Evolutionary conservation across 2,888 invertebrate genomes (phyloP).

Genomic region (Catocala sponsa): DNA sequence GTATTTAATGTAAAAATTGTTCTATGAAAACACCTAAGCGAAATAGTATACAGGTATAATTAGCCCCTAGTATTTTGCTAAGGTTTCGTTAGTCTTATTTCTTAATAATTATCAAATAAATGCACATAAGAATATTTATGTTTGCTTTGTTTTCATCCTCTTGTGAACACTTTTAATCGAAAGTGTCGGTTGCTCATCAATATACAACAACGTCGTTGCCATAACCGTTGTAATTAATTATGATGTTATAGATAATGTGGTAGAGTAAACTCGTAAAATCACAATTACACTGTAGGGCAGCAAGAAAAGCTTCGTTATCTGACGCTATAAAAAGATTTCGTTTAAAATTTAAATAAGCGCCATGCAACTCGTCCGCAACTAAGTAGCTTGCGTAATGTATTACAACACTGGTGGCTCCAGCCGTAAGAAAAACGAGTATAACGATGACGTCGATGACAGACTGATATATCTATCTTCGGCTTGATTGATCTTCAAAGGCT

Average conservation of each 20-base stretch:
- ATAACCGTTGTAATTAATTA: slow-evolving; percentile 8
- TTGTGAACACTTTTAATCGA: too few species aligned
- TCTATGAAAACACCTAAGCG: too few species aligned
- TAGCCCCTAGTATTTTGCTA: too few species aligned
- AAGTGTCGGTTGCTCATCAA: not conserved
- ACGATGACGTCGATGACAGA: slow-evolving; percentile 40
- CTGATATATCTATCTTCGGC: slow-evolving; percentile 31
- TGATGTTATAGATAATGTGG: slow-evolving; percentile 1
- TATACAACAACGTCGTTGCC: not conserved
- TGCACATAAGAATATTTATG: too few species aligned
- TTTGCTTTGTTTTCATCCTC: too few species aligned
- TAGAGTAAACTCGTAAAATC: slow-evolving; percentile 29
- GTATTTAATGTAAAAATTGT: too few species aligned
- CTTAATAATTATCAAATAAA: too few species aligned
- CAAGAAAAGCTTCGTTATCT: slow-evolving; percentile 29
- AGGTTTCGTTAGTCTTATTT: too few species aligned
- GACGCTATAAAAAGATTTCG: slow-evolving; percentile 33
- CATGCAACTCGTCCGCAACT: slow-evolving; percentile 29
- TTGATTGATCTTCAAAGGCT: slow-evolving; percentile 22
- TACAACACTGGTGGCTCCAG: slow-evolving; percentile 36
- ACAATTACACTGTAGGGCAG: slow-evolving; percentile 18
- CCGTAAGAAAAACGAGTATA: slow-evolving; percentile 34
- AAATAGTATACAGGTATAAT: too few species aligned
- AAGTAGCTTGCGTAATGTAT: slow-evolving; percentile 44
- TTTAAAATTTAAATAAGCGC: slow-evolving; percentile 41